These are phyloP conservation scores for Menidia menidia DNA, from an alignment of 2,797 vertebrate genomes.

Conservation along the genomic window DNA sequence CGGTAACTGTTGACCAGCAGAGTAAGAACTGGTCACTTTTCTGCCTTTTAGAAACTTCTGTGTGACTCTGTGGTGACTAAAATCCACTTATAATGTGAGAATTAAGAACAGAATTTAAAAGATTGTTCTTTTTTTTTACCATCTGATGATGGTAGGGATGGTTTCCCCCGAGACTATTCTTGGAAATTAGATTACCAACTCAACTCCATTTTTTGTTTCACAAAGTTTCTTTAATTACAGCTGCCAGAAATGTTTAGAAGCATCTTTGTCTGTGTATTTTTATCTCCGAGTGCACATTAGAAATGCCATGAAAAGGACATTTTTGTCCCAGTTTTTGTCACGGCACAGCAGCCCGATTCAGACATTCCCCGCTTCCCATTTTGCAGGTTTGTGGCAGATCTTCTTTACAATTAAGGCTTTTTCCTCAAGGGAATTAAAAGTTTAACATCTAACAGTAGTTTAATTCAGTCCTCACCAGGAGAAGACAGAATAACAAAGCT, in stretches of 20 bases:
- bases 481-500: too few species aligned
- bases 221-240: not conserved
- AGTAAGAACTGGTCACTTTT: slow-evolving; percentile 59
- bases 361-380: too few species aligned
- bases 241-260: slow-evolving; percentile 1
- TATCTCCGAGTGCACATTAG: not conserved
- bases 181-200: slow-evolving; percentile 19
- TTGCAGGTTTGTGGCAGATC: too few species aligned
- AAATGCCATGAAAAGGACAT: not conserved
- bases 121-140: slow-evolving; percentile 52
- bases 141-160: slow-evolving; percentile 34
- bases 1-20: slow-evolving; percentile 45
- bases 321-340: too few species aligned
- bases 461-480: too few species aligned
- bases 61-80: slow-evolving; percentile 35
- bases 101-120: slow-evolving; percentile 50
- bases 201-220: slow-evolving; percentile 3
- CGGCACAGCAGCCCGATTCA: too few species aligned
- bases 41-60: slow-evolving; percentile 57
- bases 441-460: too few species aligned
- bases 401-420: too few species aligned
- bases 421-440: too few species aligned
- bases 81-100: slow-evolving; percentile 40
- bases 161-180: slow-evolving; percentile 23
- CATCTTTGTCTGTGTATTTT: not conserved